Percentiles rank a stretch among this genome's conserved stretches.
Conservation (phyloP, 2,113 vertebrate genomes). For the Elephantulus edwardii region DNA sequence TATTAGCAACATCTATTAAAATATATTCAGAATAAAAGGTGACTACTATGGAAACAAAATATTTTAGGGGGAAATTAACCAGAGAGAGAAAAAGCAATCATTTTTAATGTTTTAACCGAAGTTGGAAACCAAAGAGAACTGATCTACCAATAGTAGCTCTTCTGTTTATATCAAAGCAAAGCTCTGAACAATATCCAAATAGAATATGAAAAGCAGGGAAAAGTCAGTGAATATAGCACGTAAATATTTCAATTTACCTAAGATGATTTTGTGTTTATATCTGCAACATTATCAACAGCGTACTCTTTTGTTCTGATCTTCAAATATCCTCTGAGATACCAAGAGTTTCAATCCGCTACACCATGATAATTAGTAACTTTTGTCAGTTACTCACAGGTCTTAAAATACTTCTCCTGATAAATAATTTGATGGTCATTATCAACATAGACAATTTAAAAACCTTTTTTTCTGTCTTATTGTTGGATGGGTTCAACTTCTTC, state of each 20-base stretch:
- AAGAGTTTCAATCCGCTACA: no score
- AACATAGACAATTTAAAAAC: neutral
- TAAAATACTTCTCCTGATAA: neutral
- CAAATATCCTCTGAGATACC: no score
- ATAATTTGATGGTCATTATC: neutral
- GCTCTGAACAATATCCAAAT: neutral
- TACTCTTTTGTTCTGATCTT: neutral
- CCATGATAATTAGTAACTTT: neutral
- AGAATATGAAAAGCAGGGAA: neutral
- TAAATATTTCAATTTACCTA: no score
- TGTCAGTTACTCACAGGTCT: neutral
- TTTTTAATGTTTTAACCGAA: conserved; percentile 14
- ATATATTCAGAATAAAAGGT: conserved; percentile 61
- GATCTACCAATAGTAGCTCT: conserved; percentile 31
- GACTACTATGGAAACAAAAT: conserved; percentile 79
- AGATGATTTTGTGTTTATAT: neutral
- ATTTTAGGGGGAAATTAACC: conserved; percentile 75
- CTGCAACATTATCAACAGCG: neutral
- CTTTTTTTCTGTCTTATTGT: neutral
- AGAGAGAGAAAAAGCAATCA: conserved; percentile 64
- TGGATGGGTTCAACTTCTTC: neutral
- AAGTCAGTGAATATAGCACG: neutral
- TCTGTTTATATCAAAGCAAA: conserved; percentile 53
- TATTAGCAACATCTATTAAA: conserved; percentile 71
- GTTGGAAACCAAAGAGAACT: conserved; percentile 51